Evolutionary conservation across 2,113 vertebrate species (phyloP).

Genomic region (Erythrocercus mccallii): DNA sequence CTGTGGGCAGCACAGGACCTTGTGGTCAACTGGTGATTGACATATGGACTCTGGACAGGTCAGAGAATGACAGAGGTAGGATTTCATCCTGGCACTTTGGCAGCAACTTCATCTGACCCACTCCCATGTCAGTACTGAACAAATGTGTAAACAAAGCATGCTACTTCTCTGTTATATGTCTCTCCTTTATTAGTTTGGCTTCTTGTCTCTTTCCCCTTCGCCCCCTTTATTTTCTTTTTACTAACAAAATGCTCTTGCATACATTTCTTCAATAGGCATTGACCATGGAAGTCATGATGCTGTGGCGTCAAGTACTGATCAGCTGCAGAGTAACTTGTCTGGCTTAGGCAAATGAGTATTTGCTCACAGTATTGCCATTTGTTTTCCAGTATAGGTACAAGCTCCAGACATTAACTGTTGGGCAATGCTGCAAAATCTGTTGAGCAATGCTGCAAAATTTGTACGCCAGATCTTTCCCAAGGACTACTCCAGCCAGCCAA

Average conservation of each 20-base stretch:
- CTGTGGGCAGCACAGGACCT: rapidly evolving
- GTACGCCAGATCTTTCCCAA: not conserved
- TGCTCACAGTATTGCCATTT: not conserved
- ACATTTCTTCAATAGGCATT: not conserved
- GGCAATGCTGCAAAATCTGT: not conserved
- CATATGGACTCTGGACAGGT: not conserved
- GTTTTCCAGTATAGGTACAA: not conserved
- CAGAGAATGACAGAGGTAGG: not conserved
- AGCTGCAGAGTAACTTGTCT: not conserved
- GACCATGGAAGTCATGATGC: not conserved
- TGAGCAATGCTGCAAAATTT: not conserved
- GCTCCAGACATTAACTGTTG: not conserved
- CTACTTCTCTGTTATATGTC: not conserved
- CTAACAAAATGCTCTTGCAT: not conserved
- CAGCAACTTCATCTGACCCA: not conserved
- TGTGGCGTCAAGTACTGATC: not conserved
- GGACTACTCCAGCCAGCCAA: not conserved
- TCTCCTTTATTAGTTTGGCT: not conserved
- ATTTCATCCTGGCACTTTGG: not conserved
- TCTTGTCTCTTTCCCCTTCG: not conserved
- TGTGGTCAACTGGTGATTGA: not conserved
- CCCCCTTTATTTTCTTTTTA: not conserved
- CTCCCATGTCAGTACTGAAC: not conserved
- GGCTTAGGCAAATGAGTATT: not conserved
- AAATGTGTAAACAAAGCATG: not conserved